Base-by-base conservation (phyloP, 2,113 vertebrate species). In the Notarius lentiginosus region DNA sequence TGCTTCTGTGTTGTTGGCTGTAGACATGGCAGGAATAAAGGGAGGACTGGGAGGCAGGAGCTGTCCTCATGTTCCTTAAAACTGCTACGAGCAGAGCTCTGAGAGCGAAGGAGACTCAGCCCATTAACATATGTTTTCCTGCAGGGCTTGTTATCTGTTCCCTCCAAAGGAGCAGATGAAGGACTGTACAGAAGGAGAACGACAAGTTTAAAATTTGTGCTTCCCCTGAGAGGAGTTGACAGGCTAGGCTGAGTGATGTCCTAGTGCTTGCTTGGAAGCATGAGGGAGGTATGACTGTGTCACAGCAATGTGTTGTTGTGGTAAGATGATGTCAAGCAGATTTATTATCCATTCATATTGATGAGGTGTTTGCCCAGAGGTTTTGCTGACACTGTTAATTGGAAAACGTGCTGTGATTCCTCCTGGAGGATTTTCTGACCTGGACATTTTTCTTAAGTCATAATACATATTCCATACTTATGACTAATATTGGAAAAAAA, bases 191-290 rank as follows among this genome's bases (percentile, higher is more conserved):
- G 80, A 76, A 51, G 20, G 55, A 87, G 60, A 76, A 34, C 15
- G 80, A 75, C 56, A 83, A 55, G 27, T 87, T 83, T 41, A 66
- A 77, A 83, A 83, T 87, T 24, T 76, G 58, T 83, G 58, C 83
- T 76, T 56, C 27, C 58, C 60, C 30, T 65, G 60, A 66, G 80
- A 83, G 17, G 30, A 70, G 63, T 75, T 79, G 79, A 85, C 76
- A 65, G 22, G 61, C 41, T 86, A 89, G 91, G 73, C 72, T 88
- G 60, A 84, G 84, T 30, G 90, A 85, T 88, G 87, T 90, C 91
- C 89, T 93, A 93, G 93, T 89, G 92, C 94, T 92, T 93, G 89
- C 92, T 91, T 89, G 90, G 90, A 92, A 91, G 84, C 68, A 89
- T 84, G 85, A 88, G 60, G 85, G 90, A 91, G 86, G 80, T 84